These are phyloP conservation scores for Leptobrachium leishanense DNA, from an alignment of 2,113 vertebrate species.

Conservation along the genomic window DNA sequence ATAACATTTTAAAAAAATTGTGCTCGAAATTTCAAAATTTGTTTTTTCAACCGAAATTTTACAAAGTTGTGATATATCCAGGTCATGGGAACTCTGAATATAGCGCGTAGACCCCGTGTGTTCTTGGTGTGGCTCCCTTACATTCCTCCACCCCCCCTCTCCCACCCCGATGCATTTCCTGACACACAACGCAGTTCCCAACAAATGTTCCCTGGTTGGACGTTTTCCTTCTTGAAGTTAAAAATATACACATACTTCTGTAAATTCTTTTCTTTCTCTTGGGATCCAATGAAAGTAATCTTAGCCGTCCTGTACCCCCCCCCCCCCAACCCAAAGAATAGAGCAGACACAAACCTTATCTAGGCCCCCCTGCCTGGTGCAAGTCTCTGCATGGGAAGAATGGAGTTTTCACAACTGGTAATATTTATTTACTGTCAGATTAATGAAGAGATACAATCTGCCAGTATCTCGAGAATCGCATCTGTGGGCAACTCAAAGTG, in stretches of 20 bases:
- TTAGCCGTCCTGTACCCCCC: slow-evolving; percentile 12
- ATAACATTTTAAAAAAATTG: too few species aligned
- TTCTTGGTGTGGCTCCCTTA: slow-evolving; percentile 9
- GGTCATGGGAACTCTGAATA: too few species aligned
- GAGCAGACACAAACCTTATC: slow-evolving; percentile 35
- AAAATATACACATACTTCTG: slow-evolving; percentile 49
- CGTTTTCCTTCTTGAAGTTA: slow-evolving; percentile 44
- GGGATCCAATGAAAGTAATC: slow-evolving; percentile 43
- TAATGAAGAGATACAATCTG: slow-evolving; percentile 5
- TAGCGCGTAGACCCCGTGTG: too few species aligned
- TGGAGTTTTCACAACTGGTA: slow-evolving; percentile 23
- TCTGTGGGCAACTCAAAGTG: not conserved
- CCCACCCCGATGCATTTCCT: slow-evolving; percentile 37
- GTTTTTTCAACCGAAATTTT: too few species aligned
- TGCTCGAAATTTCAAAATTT: too few species aligned
- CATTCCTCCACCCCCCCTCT: slow-evolving; percentile 39
- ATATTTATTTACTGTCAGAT: slow-evolving; percentile 9
- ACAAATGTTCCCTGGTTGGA: slow-evolving; percentile 43
- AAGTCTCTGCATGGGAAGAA: slow-evolving; percentile 7
- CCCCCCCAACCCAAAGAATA: not conserved
- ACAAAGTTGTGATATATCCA: too few species aligned
- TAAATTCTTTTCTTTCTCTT: slow-evolving; percentile 43
- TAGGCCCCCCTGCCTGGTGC: slow-evolving; percentile 35
- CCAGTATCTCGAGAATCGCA: not conserved
- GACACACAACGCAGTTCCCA: slow-evolving; percentile 31